These are phyloP conservation scores for Microtus richardsoni DNA, from an alignment of 2,113 vertebrate genomes.

Conservation along the genomic window DNA sequence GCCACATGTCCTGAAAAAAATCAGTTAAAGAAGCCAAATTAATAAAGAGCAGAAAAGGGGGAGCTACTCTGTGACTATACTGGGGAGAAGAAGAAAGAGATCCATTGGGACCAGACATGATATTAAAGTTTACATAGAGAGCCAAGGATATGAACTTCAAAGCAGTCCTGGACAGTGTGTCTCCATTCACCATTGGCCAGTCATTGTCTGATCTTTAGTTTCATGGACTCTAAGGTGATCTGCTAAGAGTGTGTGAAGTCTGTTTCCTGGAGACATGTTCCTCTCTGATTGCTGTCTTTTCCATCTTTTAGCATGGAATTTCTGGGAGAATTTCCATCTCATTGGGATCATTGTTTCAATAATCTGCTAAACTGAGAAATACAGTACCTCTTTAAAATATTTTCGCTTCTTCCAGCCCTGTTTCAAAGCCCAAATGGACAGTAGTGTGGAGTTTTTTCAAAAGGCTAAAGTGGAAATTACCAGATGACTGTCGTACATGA, in stretches of 20 bases:
- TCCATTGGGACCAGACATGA: neutral
- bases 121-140: neutral
- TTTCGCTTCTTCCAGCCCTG: neutral
- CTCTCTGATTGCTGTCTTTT: neutral
- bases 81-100: neutral
- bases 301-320: neutral
- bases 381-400: neutral
- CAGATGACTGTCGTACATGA: neutral
- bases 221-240: neutral
- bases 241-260: neutral
- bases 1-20: neutral
- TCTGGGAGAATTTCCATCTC: neutral
- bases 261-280: neutral
- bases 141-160: too few relatives aligned
- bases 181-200: neutral
- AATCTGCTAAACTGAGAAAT: neutral
- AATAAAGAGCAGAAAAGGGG: neutral
- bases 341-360: neutral
- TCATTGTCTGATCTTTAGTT: neutral
- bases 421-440: neutral
- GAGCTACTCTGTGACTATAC: neutral
- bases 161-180: neutral
- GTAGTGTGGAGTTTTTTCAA: neutral
- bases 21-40: neutral
- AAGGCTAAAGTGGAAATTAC: neutral